Evolutionary conservation across 2,113 vertebrate genomes (phyloP).

Genomic region (Pollimyrus isidori): DNA sequence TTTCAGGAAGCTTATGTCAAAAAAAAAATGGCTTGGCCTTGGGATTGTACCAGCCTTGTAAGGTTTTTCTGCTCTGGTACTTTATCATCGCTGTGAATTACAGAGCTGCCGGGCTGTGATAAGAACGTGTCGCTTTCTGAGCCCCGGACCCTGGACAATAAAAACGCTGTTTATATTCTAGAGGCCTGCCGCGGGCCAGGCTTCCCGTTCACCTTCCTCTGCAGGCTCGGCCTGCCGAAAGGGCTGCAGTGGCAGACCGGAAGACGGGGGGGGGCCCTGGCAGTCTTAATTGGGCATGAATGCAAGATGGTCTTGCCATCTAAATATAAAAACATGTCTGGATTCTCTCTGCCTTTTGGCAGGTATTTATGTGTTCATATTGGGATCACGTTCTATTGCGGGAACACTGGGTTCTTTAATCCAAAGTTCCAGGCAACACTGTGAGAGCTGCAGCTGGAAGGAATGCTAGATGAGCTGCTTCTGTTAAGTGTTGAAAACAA

Average conservation of each 20-base stretch:
- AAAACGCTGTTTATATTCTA: slow-evolving; percentile 79
- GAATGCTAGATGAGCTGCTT: slow-evolving; percentile 1
- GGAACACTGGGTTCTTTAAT: slow-evolving; percentile 51
- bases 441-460: slow-evolving; percentile 43
- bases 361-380: slow-evolving; percentile 57
- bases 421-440: slow-evolving; percentile 53
- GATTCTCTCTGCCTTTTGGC: neutral
- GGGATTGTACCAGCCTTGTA: slow-evolving; percentile 85
- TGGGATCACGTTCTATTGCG: slow-evolving; percentile 52
- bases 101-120: slow-evolving; percentile 86
- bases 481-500: neutral
- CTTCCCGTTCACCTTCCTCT: slow-evolving; percentile 57
- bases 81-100: slow-evolving; percentile 85
- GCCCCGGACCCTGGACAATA: slow-evolving; percentile 72
- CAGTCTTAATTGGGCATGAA: slow-evolving; percentile 51
- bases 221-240: slow-evolving; percentile 33
- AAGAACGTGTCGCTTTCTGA: slow-evolving; percentile 75
- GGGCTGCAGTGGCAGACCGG: neutral
- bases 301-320: slow-evolving; percentile 41
- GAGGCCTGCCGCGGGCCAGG: slow-evolving; percentile 52
- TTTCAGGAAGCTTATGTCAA: slow-evolving; percentile 91
- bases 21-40: slow-evolving; percentile 88
- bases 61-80: slow-evolving; percentile 75
- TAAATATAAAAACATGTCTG: slow-evolving; percentile 3
- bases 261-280: neutral